Base-by-base conservation (phyloP, 2,113 vertebrate species). In the Galbula dea region DNA sequence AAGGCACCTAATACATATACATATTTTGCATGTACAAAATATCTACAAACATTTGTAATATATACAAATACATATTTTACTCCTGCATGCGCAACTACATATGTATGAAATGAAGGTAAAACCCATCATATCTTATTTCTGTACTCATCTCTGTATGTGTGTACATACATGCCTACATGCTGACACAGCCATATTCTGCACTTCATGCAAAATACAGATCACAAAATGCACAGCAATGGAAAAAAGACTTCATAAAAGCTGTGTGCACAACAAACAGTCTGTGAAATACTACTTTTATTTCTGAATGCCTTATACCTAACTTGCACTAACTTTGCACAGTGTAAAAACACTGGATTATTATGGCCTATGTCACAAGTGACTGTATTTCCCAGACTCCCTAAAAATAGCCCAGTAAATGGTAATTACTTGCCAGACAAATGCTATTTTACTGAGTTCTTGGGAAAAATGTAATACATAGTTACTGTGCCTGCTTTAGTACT, bases 391-490 rank as follows among this genome's bases (percentile, higher is more conserved):
- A 58, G 49, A 78, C 11, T 6, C 24, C 12, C 80, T 84, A 75
- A 94, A 92, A 94, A 90, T 65, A 89, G 45, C 58, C 9, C 76
- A 54, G 36, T 37, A 82, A 92, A 79, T 63, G 43, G 61, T 81
- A 93, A 90, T 46, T 5, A 75, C 37, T 82, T 92, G 30, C 37
- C 54, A 83, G 57, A 93, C 49, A 84, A 86, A 83, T 39, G 29
- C 12, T 90, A 55, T 91, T 93, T 93, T 63, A 84, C 69, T 61
- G 58, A 88, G 36, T 62, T 95, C 69, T 61, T 87, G 32, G 77
- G 93, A 93, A n/a, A 87, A 93, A 65, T n/a, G 66, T 54, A 84
- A 79, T 48, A 68, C 24, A 48, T 19, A 91, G 57, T 93, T 75
- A 87, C 37, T 89, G 34, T 84, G 93, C 82, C 90, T 93, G 62